These are phyloP conservation scores for Tadarida brasiliensis DNA, from an alignment of 2,797 vertebrate genomes.

Conservation along the genomic window DNA sequence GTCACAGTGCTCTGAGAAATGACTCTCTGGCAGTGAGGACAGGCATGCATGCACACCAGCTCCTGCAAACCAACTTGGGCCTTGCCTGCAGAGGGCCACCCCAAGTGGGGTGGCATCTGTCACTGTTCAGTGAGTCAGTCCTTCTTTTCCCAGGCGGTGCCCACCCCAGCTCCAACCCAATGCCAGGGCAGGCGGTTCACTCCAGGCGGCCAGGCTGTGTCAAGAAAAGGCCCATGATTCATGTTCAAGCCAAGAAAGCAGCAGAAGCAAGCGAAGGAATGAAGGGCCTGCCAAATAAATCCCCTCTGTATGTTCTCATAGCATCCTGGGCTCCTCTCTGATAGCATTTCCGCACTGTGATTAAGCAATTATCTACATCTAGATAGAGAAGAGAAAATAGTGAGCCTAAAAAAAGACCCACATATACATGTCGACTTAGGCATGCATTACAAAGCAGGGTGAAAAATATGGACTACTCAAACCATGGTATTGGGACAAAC, in stretches of 20 bases:
- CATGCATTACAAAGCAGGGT: neutral
- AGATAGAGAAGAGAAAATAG: neutral
- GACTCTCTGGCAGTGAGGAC: neutral
- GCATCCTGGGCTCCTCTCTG: neutral
- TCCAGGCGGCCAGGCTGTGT: neutral
- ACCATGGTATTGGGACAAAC: neutral
- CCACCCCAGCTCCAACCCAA: neutral
- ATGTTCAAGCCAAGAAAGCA: neutral
- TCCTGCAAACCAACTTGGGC: neutral
- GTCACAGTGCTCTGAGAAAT: constrained; percentile 52
- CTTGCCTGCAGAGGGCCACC: neutral
- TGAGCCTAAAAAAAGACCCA: neutral
- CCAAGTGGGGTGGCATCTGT: neutral
- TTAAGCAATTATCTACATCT: neutral
- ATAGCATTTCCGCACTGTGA: neutral
- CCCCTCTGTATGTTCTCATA: neutral
- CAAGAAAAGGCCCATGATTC: neutral
- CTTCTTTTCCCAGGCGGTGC: neutral
- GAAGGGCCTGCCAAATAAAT: neutral
- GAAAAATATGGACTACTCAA: neutral
- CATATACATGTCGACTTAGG: neutral
- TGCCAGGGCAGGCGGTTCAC: neutral
- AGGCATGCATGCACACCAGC: neutral
- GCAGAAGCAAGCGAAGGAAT: neutral
- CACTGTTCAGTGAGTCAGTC: neutral